Base-by-base conservation (phyloP, 2,888 invertebrate species). In the Drosophila neotestacea region DNA sequence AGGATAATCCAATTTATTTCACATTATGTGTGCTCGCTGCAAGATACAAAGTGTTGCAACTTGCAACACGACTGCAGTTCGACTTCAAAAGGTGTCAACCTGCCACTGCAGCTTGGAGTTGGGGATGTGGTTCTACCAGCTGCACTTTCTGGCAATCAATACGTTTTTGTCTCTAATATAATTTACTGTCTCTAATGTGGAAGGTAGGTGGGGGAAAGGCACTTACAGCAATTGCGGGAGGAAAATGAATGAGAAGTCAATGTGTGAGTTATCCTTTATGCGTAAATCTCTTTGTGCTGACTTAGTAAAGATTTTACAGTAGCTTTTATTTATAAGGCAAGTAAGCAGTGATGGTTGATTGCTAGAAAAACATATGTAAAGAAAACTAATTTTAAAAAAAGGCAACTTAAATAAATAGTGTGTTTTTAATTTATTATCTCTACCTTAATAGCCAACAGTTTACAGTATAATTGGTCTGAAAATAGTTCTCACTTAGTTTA, bases 1-100 rank as follows among this genome's bases (percentile, higher is more conserved):
- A 91, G 90, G 88, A 90, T 91, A 91, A 91, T 91, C 91, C 90
- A 91, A 91, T 91, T 91, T 91, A 90, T 89, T 90, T 90, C 79
- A 79, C 78, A 89, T 86, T 88, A 86, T 84, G 85, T 77, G 36
- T 38, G 46, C 68, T 76, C 76, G 68, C 52, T 69, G 59, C 66
- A 80, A 67, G 39, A 60, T 58, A 68, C 81, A 82, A 79, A 71
- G 65, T 79, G 67, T 70, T 36, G 63, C 80, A 75, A 58, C 72
- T 55, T 60, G 64, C 56, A 63, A 38, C 52, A n/a, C 28, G 62
- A 9, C 60, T 60, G 70, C 65, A 74, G 55, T 68, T 47, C 47
- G 39, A 83, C 83, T 83, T 81, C 88, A 87, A 85, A 56, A 88
- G 85, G 83, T 88, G 85, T 79, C 80, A 74, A 54, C 34, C 61